Evolutionary conservation across 2,797 vertebrate species (phyloP).

Genomic region (Harpagifer antarcticus): DNA sequence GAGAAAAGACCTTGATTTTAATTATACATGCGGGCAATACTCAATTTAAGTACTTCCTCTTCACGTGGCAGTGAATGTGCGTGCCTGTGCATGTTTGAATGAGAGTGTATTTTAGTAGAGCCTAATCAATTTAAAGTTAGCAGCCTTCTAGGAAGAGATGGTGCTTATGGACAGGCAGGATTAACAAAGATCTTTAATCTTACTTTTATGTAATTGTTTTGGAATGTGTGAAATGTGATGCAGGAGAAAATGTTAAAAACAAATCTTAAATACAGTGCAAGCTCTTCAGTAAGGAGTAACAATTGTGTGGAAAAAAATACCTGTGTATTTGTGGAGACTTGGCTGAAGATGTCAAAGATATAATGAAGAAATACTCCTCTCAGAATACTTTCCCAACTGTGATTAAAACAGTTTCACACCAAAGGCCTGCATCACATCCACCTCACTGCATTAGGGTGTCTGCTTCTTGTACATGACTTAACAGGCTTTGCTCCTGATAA

Average conservation of each 20-base stretch:
- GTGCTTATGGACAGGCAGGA: not conserved
- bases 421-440: slow-evolving; percentile 1
- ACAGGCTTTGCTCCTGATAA: slow-evolving; percentile 42
- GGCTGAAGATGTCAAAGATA: too few species aligned
- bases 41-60: slow-evolving; percentile 37
- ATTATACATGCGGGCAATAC: slow-evolving; percentile 59
- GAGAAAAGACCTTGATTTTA: slow-evolving; percentile 55
- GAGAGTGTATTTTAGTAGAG: not conserved
- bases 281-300: too few species aligned
- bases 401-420: slow-evolving; percentile 26
- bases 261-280: too few species aligned
- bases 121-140: slow-evolving; percentile 39
- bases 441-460: slow-evolving; percentile 1
- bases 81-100: not conserved
- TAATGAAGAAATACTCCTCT: too few species aligned
- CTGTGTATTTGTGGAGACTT: too few species aligned
- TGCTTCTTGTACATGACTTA: slow-evolving; percentile 46
- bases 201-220: not conserved
- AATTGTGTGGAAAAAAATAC: too few species aligned
- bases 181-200: not conserved
- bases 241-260: too few species aligned
- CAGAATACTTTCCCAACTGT: not conserved
- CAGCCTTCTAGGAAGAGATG: slow-evolving; percentile 1
- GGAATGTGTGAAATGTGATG: slow-evolving; percentile 5
- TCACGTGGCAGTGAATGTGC: slow-evolving; percentile 3